A percentile compares a stretch with the other conserved stretches of the same genome.
Conservation (phyloP, 1,140 invertebrate species). For the Popillia japonica region DNA sequence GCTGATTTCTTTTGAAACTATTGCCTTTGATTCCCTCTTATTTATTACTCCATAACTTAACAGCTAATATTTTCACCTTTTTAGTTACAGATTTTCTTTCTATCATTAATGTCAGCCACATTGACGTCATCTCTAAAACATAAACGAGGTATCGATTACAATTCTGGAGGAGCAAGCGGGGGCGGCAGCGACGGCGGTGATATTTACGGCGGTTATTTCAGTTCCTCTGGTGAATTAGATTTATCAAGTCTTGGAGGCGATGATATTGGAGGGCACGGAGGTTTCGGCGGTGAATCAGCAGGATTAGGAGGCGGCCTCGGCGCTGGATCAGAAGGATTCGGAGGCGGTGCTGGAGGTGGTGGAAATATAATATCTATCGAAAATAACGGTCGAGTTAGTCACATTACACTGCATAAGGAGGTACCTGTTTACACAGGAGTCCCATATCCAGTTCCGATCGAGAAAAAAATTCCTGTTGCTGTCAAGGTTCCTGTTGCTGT, state of each 20-base stretch:
- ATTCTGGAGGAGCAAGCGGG: not conserved
- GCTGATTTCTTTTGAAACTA: no score
- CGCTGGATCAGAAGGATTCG: conserved; percentile 40
- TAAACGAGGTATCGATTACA: not conserved
- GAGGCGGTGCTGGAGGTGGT: conserved; percentile 38
- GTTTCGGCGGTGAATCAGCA: not conserved
- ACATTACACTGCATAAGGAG: conserved; percentile 43
- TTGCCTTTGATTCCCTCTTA: no score
- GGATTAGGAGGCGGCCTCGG: conserved; percentile 9
- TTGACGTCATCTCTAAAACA: not conserved
- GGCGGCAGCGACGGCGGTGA: not conserved
- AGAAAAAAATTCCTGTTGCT: conserved; percentile 49
- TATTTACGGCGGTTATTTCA: not conserved
- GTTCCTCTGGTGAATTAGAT: not conserved
- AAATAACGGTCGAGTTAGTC: conserved; percentile 42
- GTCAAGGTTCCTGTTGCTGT: conserved; percentile 52
- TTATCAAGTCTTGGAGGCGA: not conserved
- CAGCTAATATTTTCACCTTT: no score
- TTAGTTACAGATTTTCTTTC: not conserved
- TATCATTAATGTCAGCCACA: not conserved
- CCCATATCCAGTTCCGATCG: conserved; percentile 51
- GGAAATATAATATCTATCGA: conserved; percentile 36
- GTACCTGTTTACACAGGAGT: conserved; percentile 50
- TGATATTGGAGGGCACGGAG: not conserved
- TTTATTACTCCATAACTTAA: no score